Conservation (phyloP, 2,888 invertebrate species). For the Netelia fuscicornis region DNA sequence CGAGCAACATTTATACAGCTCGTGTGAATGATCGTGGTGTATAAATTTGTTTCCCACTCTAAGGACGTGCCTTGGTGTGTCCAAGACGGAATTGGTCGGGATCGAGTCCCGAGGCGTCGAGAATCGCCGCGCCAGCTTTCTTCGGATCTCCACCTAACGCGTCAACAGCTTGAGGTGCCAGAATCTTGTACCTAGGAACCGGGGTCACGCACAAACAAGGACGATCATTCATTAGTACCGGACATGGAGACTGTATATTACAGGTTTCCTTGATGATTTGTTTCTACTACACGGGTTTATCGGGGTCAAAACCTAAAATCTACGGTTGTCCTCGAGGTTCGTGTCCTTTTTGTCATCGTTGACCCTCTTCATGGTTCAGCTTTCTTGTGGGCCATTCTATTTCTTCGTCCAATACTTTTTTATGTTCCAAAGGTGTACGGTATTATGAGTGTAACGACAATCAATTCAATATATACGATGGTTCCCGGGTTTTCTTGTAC, state of each 20-base stretch:
- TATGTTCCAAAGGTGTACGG: background rate
- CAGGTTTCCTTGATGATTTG: background rate
- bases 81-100: conserved; percentile 98
- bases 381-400: background rate
- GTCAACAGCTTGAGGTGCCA: conserved; percentile 95
- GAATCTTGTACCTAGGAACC: conserved; percentile 96
- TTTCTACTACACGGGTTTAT: background rate
- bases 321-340: background rate
- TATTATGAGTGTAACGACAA: background rate
- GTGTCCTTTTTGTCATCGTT: background rate
- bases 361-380: conserved; percentile 11
- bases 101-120: conserved; percentile 94
- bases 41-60: conserved; percentile 37
- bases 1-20: background rate
- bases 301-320: background rate
- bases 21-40: conserved; percentile 9
- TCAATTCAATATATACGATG: background rate
- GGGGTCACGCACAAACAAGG: conserved; percentile 74
- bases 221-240: conserved; percentile 71
- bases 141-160: conserved; percentile 90
- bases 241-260: conserved; percentile 15
- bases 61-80: conserved; percentile 97
- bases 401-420: background rate
- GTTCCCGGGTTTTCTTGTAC: background rate
- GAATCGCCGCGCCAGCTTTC: conserved; percentile 93